Percentiles rank a stretch among this genome's conserved stretches.
phyloP scores from a whole-genome alignment of 2,888 invertebrate genomes.

The Parascotia fuliginaria region DNA sequence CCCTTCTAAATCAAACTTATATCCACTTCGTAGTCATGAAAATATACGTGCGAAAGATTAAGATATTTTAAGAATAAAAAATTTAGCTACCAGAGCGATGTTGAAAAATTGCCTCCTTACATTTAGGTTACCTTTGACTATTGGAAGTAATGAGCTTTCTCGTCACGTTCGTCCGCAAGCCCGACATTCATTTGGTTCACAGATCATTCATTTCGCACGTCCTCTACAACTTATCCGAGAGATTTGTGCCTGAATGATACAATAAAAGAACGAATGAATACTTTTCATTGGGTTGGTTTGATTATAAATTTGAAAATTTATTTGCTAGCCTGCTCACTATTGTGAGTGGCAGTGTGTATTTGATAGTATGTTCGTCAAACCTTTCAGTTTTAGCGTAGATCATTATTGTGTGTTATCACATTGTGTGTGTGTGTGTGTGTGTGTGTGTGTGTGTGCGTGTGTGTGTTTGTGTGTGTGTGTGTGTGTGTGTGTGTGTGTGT shows the following conservation, averaged over 20 bases:
- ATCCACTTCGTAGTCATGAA: not conserved
- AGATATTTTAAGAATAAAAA: not conserved
- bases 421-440: no score
- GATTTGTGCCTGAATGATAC: constrained; percentile 29
- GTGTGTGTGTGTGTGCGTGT: no score
- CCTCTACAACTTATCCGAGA: constrained; percentile 25
- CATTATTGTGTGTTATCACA: no score
- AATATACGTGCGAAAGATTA: not conserved
- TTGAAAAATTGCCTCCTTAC: constrained; percentile 7
- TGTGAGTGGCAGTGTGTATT: no score
- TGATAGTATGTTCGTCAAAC: no score
- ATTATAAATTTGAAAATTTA: no score
- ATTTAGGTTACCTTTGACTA: constrained; percentile 12
- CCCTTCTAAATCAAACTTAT: not conserved
- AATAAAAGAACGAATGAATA: constrained; percentile 22
- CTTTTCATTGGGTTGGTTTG: not conserved
- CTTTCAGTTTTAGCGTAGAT: no score
- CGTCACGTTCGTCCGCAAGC: constrained; percentile 32
- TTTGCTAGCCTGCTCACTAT: no score
- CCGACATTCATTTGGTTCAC: constrained; percentile 40
- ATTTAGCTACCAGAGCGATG: not conserved
- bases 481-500: no score
- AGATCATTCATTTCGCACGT: constrained; percentile 37
- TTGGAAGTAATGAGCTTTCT: constrained; percentile 32
- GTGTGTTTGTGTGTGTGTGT: no score